Conservation (phyloP, 2,797 vertebrate genomes). For the Hyperoplus immaculatus region DNA sequence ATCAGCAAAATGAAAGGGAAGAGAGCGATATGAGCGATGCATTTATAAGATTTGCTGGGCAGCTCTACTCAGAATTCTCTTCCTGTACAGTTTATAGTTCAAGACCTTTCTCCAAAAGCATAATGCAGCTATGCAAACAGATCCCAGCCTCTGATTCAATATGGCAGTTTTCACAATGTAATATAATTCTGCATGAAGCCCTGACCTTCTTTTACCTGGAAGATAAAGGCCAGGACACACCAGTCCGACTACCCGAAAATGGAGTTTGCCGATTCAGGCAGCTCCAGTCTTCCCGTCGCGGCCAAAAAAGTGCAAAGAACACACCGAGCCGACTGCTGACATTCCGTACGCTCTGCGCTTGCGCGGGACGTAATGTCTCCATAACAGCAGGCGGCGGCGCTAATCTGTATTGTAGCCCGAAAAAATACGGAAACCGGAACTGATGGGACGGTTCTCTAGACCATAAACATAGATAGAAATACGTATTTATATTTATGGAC, state of each 20-base stretch:
- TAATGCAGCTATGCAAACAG: constrained; percentile 44
- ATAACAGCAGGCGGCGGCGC: no score
- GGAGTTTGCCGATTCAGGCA: background rate
- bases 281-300: background rate
- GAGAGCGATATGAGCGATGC: background rate
- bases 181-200: constrained; percentile 30
- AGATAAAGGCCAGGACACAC: constrained; percentile 10
- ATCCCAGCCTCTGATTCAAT: constrained; percentile 32
- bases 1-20: constrained; percentile 10
- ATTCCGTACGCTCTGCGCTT: no score
- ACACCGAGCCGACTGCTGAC: no score
- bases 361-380: no score
- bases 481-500: no score
- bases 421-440: no score
- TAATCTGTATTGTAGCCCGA: no score
- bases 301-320: no score
- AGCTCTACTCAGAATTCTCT: constrained; percentile 23
- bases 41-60: constrained; percentile 19
- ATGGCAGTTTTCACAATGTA: constrained; percentile 18
- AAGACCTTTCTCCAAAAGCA: constrained; percentile 36
- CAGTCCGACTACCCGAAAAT: constrained; percentile 15
- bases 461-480: no score
- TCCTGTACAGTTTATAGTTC: constrained; percentile 35
- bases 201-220: constrained; percentile 31
- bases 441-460: no score